Percentiles rank a stretch among this genome's conserved stretches.
Evolutionary conservation across 2,797 vertebrate species (phyloP).

Genomic region (Rhincodon typus): DNA sequence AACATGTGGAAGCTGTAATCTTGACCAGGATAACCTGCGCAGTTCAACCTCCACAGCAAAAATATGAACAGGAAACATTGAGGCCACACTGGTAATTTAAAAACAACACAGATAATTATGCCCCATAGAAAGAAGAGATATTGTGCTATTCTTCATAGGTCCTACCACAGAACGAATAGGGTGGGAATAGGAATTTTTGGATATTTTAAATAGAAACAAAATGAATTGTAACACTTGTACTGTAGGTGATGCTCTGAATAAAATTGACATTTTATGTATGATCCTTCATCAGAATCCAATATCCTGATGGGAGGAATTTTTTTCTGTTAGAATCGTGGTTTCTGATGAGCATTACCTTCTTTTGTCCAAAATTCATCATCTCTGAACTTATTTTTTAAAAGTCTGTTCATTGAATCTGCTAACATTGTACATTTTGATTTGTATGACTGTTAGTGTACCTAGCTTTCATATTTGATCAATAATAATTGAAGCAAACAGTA

Average conservation of each 20-base stretch:
- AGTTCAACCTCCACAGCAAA: neutral
- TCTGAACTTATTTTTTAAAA: neutral
- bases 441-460: neutral
- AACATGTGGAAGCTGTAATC: neutral
- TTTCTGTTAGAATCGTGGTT: neutral
- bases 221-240: too few species aligned
- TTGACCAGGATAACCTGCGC: too few species aligned
- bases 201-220: too few species aligned
- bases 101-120: too few species aligned
- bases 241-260: too few species aligned
- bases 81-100: neutral
- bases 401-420: neutral
- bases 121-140: neutral
- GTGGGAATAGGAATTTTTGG: too few species aligned
- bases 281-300: neutral
- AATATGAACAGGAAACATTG: neutral
- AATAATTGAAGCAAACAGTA: too few species aligned
- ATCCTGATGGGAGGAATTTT: neutral
- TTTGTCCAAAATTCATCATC: neutral
- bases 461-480: too few species aligned
- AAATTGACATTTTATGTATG: neutral
- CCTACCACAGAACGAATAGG: too few species aligned
- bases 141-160: too few species aligned
- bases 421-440: neutral
- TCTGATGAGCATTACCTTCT: neutral